Percentiles rank a stretch among this genome's conserved stretches.
These are phyloP conservation scores for Prionailurus viverrinus DNA, from an alignment of 2,113 vertebrate species.

Conservation along the genomic window DNA sequence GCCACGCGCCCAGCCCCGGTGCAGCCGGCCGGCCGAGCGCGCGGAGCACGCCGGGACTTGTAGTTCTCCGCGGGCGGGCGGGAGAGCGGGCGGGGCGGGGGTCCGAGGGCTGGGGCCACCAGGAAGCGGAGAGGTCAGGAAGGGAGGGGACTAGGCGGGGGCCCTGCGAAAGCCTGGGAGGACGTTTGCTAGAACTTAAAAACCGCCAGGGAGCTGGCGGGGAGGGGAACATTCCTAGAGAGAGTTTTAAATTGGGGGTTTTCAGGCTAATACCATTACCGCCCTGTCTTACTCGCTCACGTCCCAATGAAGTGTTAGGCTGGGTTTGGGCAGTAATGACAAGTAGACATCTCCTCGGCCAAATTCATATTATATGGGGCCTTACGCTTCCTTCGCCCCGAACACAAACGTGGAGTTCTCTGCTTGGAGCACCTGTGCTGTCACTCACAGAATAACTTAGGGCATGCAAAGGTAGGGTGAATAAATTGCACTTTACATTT, in stretches of 20 bases:
- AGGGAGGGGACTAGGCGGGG: accelerated
- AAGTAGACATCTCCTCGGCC: background rate
- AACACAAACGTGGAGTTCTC: background rate
- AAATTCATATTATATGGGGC: background rate
- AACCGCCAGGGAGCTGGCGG: background rate
- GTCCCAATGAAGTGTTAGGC: constrained; percentile 17
- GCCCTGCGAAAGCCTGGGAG: no score
- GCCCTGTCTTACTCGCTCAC: background rate
- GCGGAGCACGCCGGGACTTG: constrained; percentile 79
- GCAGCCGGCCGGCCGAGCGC: constrained; percentile 2
- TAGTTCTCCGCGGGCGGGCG: constrained; percentile 55
- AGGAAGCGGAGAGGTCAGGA: background rate
- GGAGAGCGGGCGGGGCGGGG: background rate
- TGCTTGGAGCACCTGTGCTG: background rate
- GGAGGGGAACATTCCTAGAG: background rate
- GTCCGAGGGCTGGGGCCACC: background rate
- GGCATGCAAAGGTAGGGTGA: background rate
- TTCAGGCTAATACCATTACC: background rate
- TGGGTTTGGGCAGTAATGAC: background rate
- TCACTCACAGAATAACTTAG: background rate
- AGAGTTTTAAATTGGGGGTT: background rate
- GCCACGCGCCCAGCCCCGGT: constrained; percentile 32
- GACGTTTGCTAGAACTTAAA: background rate
- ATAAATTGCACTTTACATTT: background rate
- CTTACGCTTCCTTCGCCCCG: background rate